phyloP scores from a whole-genome alignment of 2,888 invertebrate species.

The Metopia argyrocephala region DNA sequence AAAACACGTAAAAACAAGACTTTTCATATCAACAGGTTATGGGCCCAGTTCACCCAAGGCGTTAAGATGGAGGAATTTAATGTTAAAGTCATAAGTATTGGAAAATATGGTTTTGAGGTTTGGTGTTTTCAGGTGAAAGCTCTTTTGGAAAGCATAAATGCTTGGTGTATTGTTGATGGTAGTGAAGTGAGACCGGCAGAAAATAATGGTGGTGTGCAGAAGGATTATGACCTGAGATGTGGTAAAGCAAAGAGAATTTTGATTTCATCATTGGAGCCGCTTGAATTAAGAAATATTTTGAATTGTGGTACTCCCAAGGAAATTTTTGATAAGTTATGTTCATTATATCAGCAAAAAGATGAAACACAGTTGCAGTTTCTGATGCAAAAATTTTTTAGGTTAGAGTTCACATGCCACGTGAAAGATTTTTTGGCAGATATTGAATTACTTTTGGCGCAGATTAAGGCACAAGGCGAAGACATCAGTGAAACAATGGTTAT shows the following conservation, averaged over 20 bases:
- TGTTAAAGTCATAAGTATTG: conserved; percentile 19
- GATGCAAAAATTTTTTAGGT: conserved; percentile 2
- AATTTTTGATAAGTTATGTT: conserved; percentile 11
- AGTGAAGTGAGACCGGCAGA: neutral
- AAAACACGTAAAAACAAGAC: too few relatives aligned
- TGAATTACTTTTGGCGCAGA: conserved; percentile 20
- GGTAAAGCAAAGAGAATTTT: conserved; percentile 20
- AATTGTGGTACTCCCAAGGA: conserved; percentile 4
- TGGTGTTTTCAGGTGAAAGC: conserved; percentile 34
- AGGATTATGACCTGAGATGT: conserved; percentile 12
- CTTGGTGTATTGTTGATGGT: conserved; percentile 31
- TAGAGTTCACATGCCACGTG: conserved; percentile 1
- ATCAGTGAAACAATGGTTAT: conserved; percentile 20
- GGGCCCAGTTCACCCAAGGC: conserved; percentile 8
- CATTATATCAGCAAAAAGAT: conserved; percentile 14
- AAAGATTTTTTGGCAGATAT: conserved; percentile 18
- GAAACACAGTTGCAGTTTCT: conserved; percentile 2
- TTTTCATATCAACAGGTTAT: conserved; percentile 26
- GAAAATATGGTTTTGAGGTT: conserved; percentile 31
- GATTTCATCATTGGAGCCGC: conserved; percentile 27
- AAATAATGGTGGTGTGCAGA: neutral
- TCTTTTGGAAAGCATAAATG: conserved; percentile 31
- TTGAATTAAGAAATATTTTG: too few relatives aligned
- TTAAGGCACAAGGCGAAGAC: conserved; percentile 23
- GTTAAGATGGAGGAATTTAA: conserved; percentile 25